Percentiles rank a stretch among this genome's conserved stretches.
Evolutionary conservation across 2,113 vertebrate species (phyloP).

Genomic region (Psephotus haematonotus): DNA sequence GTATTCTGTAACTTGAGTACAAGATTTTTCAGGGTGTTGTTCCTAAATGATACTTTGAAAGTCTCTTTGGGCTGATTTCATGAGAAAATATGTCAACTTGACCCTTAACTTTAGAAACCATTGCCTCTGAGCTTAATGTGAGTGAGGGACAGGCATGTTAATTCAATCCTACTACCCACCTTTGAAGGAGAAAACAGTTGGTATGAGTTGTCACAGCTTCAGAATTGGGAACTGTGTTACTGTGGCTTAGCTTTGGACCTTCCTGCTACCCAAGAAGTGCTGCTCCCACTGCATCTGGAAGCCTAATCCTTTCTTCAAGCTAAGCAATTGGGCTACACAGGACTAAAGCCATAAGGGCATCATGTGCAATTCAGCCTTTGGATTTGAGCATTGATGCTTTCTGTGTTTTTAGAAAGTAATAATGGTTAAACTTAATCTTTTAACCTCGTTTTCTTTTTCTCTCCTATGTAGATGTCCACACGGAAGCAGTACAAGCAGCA

Average conservation of each 20-base stretch:
- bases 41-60: not conserved
- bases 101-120: not conserved
- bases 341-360: not conserved
- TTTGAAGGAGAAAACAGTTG: not conserved
- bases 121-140: not conserved
- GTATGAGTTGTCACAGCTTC: not conserved
- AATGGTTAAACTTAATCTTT: not conserved
- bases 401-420: not conserved
- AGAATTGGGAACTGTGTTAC: not conserved
- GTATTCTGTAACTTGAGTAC: not conserved
- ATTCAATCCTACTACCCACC: not conserved
- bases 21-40: not conserved
- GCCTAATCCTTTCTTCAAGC: not conserved
- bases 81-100: not conserved
- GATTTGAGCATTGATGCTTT: not conserved
- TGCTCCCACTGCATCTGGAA: not conserved
- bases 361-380: not conserved
- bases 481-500: constrained; percentile 96
- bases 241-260: not conserved
- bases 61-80: not conserved
- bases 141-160: not conserved
- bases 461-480: constrained; percentile 85
- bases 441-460: not conserved
- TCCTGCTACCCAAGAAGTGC: not conserved
- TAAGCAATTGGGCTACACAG: not conserved